Evolutionary conservation across 2,113 vertebrate species (phyloP), one percentile per base, ranked within the genome.

Genomic region (Urocolius indicus): DNA sequence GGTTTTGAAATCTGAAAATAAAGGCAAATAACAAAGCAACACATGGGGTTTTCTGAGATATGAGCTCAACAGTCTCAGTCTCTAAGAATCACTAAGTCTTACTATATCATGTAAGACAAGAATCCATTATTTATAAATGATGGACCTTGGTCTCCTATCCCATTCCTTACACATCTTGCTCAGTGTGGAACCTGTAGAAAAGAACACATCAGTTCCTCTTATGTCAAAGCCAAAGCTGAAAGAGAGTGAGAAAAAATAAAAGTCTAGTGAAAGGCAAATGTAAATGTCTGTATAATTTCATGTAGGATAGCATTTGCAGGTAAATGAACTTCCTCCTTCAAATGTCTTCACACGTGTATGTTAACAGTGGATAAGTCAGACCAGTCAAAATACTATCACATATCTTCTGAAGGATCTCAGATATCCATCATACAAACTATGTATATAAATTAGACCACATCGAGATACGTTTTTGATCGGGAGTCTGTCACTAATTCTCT

Each of bases 91-190:
- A 46, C 1, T 30, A 67, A 65, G 30, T 67, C 29, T 13, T 58
- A 38, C 5, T 75, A 63, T 45, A 71, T 14, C 8, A 11, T 20
- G 8, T 52, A 74, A 79, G n/a, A 29, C 30, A 69, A 77, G 9
- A 76, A 69, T 58, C 23, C 29, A 32, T 38, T 66, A 29, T 67
- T 75, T 83, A 57, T 36, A 77, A 84, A 55, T 78, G 0, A 58
- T 72, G 16, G 13, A 63, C 24, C 9, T 15, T 72, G 14, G 21
- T 21, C 16, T 84, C 30, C 16, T 34, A 67, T 54, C 20, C 21
- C 0, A 0, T 16, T 81, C 19, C 13, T 76, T 38, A 72, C 13
- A 29, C 11, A 30, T 34, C 23, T 89, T 3, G 0, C 26, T 74
- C 23, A 23, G 15, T 38, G 26, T 52, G 26, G 38, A 62, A 52